Conservation (phyloP, 1,140 invertebrate species). For the Papilio polytes region DNA sequence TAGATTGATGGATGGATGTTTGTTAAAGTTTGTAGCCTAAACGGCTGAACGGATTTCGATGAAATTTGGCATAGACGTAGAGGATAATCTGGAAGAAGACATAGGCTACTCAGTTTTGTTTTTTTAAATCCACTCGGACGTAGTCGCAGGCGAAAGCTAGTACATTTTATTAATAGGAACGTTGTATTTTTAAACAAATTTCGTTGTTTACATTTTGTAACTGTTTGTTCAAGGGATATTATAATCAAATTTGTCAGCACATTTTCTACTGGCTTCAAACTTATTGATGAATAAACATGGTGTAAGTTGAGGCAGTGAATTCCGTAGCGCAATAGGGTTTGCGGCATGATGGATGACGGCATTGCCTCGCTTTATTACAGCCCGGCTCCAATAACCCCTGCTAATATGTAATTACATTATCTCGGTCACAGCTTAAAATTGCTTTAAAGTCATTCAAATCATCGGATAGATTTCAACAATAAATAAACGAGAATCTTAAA, state of each 20-base stretch:
- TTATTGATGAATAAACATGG: constrained; percentile 16
- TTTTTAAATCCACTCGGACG: no score
- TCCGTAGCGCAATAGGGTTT: constrained; percentile 10
- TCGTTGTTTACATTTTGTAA: no score
- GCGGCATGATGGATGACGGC: constrained; percentile 22
- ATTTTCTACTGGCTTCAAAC: not conserved
- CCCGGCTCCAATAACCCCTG: not conserved
- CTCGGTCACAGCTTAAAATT: constrained; percentile 11
- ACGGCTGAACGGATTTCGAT: no score
- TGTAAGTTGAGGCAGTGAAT: not conserved
- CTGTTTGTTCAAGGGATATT: not conserved
- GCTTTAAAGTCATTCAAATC: not conserved
- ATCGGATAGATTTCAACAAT: not conserved
- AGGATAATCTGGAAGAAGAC: no score
- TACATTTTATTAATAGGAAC: no score
- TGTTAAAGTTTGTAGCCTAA: no score
- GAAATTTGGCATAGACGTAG: no score
- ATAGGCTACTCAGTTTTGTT: no score
- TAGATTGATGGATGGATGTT: no score
- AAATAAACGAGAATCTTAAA: not conserved
- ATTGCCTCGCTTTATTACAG: constrained; percentile 15
- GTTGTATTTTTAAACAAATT: no score
- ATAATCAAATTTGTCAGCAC: not conserved
- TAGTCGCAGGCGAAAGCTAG: no score
- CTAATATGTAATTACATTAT: constrained; percentile 18